These are phyloP conservation scores for Cydia splendana DNA, from an alignment of 1,140 invertebrate species.

Conservation along the genomic window DNA sequence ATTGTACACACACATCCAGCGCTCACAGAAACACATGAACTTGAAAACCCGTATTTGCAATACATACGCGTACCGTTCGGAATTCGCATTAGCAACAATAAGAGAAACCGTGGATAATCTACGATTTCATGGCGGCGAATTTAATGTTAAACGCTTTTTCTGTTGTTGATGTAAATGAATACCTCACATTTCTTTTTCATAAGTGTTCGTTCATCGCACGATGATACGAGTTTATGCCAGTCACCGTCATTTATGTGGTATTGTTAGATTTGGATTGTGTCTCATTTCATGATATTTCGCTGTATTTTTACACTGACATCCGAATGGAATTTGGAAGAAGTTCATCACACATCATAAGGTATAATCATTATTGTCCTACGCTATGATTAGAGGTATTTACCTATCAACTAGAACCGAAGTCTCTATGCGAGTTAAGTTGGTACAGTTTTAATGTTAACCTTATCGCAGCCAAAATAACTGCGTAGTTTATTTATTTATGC, in stretches of 20 bases:
- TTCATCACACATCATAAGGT: too few species aligned
- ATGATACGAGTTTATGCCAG: neutral
- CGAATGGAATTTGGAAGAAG: neutral
- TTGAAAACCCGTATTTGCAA: conserved; percentile 21
- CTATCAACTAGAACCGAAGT: neutral
- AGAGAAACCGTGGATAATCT: neutral
- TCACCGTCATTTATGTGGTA: neutral
- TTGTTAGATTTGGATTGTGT: neutral
- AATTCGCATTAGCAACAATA: neutral
- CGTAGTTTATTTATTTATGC: neutral
- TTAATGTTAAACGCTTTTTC: neutral
- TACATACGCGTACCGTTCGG: conserved; percentile 4
- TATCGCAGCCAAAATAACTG: neutral
- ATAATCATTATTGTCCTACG: neutral
- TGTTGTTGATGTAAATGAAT: neutral
- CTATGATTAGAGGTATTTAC: neutral
- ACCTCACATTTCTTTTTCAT: neutral
- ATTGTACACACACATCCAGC: neutral
- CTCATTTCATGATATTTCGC: neutral
- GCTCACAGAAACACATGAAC: neutral
- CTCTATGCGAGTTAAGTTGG: too few species aligned
- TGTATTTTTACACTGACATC: too few species aligned
- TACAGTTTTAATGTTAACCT: neutral
- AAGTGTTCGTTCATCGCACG: neutral
- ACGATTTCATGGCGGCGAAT: conserved; percentile 7